Percentiles rank a stretch among this genome's conserved stretches.
phyloP scores from a whole-genome alignment of 2,797 vertebrate species.

The Smutsia gigantea region DNA sequence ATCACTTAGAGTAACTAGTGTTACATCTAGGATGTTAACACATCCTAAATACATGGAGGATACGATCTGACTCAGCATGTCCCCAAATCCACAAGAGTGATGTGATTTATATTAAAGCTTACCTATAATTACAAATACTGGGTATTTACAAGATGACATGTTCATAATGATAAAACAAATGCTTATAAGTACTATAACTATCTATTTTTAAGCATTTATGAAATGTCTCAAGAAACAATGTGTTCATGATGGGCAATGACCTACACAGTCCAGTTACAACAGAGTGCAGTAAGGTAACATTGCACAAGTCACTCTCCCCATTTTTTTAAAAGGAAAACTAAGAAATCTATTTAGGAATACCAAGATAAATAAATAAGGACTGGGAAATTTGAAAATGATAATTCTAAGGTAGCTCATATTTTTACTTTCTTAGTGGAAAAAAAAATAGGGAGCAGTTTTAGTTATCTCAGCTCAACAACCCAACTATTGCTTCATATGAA shows the following conservation, averaged over 20 bases:
- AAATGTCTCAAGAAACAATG: neutral
- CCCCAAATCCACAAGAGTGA: neutral
- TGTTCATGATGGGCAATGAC: neutral
- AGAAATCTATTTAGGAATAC: neutral
- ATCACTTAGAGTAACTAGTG: neutral
- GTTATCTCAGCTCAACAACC: slow-evolving; percentile 21
- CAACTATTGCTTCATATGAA: slow-evolving; percentile 41
- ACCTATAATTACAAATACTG: neutral
- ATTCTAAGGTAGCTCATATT: neutral
- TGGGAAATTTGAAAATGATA: neutral
- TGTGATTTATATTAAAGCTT: neutral
- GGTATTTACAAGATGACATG: neutral
- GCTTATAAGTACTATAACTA: neutral
- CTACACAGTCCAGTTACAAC: neutral
- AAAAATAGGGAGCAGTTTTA: neutral
- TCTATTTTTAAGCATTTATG: neutral
- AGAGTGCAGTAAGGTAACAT: neutral
- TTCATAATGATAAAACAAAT: neutral
- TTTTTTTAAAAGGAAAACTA: slow-evolving; percentile 28
- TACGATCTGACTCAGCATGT: neutral
- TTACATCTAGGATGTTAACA: neutral
- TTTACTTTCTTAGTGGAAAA: neutral
- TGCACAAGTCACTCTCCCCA: neutral
- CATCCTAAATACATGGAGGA: neutral
- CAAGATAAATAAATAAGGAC: neutral